Conservation (phyloP, 2,888 invertebrate genomes). For the Malthinus flaveolus region DNA sequence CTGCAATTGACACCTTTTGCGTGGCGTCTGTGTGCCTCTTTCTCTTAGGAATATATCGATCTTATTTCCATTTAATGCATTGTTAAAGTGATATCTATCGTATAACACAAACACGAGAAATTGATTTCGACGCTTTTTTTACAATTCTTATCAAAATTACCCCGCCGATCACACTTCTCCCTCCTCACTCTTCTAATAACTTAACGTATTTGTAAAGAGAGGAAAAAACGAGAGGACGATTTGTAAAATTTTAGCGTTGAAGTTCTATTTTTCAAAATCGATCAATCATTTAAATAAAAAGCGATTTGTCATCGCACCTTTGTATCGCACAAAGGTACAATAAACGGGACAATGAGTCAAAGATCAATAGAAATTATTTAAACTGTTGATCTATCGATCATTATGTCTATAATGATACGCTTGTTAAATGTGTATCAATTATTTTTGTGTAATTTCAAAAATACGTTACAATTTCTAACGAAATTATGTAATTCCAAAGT, state of each 20-base stretch:
- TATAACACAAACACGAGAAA: background rate
- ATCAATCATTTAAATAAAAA: constrained; percentile 28
- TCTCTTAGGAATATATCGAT: constrained; percentile 24
- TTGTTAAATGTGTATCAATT: constrained; percentile 34
- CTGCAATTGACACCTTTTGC: constrained; percentile 27
- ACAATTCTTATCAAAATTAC: background rate
- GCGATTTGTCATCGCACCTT: constrained; percentile 33
- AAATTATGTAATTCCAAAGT: too few relatives aligned
- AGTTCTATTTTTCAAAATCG: constrained; percentile 7
- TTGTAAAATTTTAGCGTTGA: constrained; percentile 9
- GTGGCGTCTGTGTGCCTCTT: constrained; percentile 20
- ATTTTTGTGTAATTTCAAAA: constrained; percentile 14
- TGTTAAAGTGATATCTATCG: constrained; percentile 4
- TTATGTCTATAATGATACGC: constrained; percentile 27
- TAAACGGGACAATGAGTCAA: constrained; percentile 22
- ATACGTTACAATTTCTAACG: background rate
- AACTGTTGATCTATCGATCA: constrained; percentile 23
- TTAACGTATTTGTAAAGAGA: background rate
- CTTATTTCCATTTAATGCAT: constrained; percentile 12
- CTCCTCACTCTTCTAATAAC: background rate
- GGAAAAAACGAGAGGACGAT: constrained; percentile 1
- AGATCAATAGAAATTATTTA: constrained; percentile 26
- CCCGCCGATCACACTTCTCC: background rate
- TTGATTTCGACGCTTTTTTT: background rate
- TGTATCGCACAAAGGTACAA: constrained; percentile 19